Evolutionary conservation across 2,888 invertebrate genomes (phyloP).

Genomic region (Seladonia tumulorum): DNA sequence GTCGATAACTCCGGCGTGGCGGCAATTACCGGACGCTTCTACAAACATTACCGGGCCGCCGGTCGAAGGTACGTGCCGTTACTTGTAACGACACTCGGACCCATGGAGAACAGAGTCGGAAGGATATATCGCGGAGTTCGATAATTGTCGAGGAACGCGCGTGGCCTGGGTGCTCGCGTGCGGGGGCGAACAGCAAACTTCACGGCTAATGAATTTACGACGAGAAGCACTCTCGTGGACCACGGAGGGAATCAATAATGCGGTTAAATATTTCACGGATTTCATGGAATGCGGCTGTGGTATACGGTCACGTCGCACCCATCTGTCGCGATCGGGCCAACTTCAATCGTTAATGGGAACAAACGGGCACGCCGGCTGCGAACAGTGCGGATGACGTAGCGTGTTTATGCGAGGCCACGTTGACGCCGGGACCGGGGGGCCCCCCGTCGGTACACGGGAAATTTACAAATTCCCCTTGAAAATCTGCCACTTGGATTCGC

Average conservation of each 20-base stretch:
- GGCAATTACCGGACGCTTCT: constrained; percentile 57
- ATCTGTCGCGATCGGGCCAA: constrained; percentile 81
- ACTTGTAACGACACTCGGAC: constrained; percentile 54
- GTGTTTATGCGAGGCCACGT: constrained; percentile 70
- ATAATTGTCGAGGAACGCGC: constrained; percentile 70
- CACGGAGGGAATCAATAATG: constrained; percentile 80
- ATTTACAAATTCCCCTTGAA: constrained; percentile 77
- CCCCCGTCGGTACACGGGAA: constrained; percentile 63
- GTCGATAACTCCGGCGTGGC: constrained; percentile 44
- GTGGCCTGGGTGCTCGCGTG: constrained; percentile 66
- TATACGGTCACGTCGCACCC: constrained; percentile 80
- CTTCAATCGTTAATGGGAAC: constrained; percentile 82
- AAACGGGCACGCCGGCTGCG: constrained; percentile 73
- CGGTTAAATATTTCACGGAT: constrained; percentile 82
- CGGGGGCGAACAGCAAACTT: constrained; percentile 65
- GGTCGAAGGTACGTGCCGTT: constrained; percentile 62
- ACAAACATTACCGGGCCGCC: constrained; percentile 54
- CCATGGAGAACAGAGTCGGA: constrained; percentile 47
- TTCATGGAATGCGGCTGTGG: constrained; percentile 78
- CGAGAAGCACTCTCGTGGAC: constrained; percentile 74
- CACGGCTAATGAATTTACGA: constrained; percentile 77
- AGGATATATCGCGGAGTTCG: constrained; percentile 73
- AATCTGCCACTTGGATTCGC: constrained; percentile 70
- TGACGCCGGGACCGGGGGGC: constrained; percentile 49
- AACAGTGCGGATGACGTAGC: constrained; percentile 68